Conservation (phyloP, 2,113 vertebrate genomes). For the Charina bottae region DNA sequence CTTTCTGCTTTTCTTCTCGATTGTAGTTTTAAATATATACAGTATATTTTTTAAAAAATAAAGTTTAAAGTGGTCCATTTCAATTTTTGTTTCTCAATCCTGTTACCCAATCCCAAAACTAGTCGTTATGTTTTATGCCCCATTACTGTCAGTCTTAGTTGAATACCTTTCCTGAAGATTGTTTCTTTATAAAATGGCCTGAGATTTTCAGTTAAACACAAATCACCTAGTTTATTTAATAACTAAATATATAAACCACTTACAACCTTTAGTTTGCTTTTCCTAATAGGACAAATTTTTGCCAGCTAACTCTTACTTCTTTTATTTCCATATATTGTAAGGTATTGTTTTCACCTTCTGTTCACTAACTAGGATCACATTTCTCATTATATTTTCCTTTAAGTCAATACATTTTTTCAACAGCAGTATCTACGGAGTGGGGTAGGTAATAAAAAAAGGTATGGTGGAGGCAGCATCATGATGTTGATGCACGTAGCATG, state of each 20-base stretch:
- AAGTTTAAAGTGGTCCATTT: neutral
- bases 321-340: neutral
- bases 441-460: neutral
- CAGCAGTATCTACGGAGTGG: neutral
- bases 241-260: neutral
- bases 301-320: neutral
- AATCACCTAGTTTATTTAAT: neutral
- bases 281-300: neutral
- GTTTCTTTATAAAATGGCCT: neutral
- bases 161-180: neutral
- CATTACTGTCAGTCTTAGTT: neutral
- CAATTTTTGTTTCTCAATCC: neutral
- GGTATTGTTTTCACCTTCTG: neutral
- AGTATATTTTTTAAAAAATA: neutral
- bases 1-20: neutral
- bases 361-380: neutral
- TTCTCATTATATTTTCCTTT: neutral
- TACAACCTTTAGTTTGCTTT: neutral
- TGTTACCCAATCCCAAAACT: neutral
- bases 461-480: neutral
- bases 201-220: neutral
- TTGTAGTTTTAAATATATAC: neutral
- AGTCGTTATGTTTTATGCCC: neutral
- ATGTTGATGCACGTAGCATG: neutral
- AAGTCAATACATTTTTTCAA: neutral